Conservation (phyloP, 2,888 invertebrate species). For the Drosophila mulleri region DNA sequence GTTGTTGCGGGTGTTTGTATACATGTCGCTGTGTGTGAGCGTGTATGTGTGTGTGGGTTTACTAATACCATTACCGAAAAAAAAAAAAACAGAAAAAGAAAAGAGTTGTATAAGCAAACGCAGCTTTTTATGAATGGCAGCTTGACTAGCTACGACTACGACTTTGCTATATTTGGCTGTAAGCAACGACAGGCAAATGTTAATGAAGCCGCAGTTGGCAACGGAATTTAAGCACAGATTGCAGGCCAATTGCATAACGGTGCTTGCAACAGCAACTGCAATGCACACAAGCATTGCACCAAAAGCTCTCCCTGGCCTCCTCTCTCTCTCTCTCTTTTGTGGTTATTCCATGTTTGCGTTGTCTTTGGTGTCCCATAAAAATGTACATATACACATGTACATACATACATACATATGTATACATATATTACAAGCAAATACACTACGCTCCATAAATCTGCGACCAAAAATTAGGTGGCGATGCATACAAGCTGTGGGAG, state of each 20-base stretch:
- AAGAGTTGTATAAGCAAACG: conserved; percentile 60
- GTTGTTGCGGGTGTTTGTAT: conserved; percentile 51
- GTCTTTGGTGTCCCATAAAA: conserved; percentile 59
- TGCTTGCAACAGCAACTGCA: conserved; percentile 51
- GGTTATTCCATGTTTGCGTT: conserved; percentile 22
- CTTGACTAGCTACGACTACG: conserved; percentile 38
- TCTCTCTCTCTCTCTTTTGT: neutral
- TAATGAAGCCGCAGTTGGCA: conserved; percentile 66
- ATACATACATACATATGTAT: no score
- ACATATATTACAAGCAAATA: conserved; percentile 43
- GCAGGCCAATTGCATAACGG: conserved; percentile 77
- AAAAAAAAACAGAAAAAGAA: conserved; percentile 4
- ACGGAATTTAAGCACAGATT: conserved; percentile 62
- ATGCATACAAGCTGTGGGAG: conserved; percentile 12
- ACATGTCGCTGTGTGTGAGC: conserved; percentile 4
- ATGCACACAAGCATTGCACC: conserved; percentile 11
- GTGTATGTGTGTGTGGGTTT: conserved; percentile 17
- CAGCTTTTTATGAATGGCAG: conserved; percentile 68
- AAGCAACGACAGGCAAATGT: conserved; percentile 70
- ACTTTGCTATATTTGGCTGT: conserved; percentile 64
- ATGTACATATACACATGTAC: neutral
- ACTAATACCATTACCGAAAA: conserved; percentile 22
- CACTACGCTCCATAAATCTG: conserved; percentile 46
- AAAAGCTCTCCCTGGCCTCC: conserved; percentile 30
- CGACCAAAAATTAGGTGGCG: conserved; percentile 26